Percentiles rank a stretch among this genome's conserved stretches.
Evolutionary conservation across 2,113 vertebrate genomes (phyloP).

Genomic region (Echinops telfairi): DNA sequence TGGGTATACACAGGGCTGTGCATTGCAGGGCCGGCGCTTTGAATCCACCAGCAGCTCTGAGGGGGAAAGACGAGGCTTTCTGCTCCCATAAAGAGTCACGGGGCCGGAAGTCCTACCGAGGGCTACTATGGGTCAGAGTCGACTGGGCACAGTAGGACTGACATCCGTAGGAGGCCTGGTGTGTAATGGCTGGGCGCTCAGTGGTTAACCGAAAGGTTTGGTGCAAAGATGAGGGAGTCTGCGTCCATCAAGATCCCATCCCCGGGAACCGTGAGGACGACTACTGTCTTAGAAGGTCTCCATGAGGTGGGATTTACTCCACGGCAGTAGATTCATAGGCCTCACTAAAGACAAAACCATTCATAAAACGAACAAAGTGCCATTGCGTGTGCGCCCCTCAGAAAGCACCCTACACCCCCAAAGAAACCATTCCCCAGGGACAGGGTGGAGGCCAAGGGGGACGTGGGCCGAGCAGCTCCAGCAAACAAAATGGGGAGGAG

Average conservation of each 20-base stretch:
- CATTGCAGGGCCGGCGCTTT: no score
- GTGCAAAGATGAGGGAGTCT: not conserved
- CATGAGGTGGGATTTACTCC: not conserved
- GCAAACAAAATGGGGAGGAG: conserved; percentile 57
- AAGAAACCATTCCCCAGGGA: not conserved
- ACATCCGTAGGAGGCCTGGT: not conserved
- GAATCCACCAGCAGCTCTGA: no score
- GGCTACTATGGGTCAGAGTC: no score
- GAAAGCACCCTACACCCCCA: not conserved
- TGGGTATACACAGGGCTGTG: no score
- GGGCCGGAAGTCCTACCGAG: no score
- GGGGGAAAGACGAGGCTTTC: no score
- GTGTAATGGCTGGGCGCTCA: not conserved
- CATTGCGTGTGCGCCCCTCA: not conserved
- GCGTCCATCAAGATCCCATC: not conserved
- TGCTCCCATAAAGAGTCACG: no score
- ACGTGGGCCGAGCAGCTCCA: not conserved
- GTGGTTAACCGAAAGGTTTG: not conserved
- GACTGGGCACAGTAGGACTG: not conserved
- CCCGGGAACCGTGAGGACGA: not conserved
- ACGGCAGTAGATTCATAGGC: not conserved
- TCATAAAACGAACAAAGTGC: not conserved
- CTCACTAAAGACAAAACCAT: not conserved
- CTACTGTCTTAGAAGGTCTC: not conserved
- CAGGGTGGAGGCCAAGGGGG: not conserved